Evolutionary conservation across 2,888 invertebrate species (phyloP), one percentile per base, ranked within the genome.

Genomic region (Ectobius pallidus): DNA sequence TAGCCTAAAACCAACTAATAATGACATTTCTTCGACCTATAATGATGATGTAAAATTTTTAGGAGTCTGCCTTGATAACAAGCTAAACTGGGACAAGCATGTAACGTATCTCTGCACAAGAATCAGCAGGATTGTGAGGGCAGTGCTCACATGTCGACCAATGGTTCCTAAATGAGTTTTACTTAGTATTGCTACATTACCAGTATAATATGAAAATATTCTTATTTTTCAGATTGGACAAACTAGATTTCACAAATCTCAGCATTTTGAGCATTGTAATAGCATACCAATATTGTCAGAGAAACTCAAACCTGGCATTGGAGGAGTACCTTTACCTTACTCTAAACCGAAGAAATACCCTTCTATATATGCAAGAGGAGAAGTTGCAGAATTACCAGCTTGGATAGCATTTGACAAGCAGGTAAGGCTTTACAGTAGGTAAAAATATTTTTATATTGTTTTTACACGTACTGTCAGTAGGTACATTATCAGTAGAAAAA

Each of bases 351-450:
- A 85, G 71, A 86, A 86, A 71, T 87, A 87, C 78, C 92, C 92
- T 0, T 92, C 92, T 0, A 81, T 92, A 63, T 94, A 92, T 83
- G 90, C 92, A 1, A 87, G 91, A 18, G 92, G 92, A 77, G 91
- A 91, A 80, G 90, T 90, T 0, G 88, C 90, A 0, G 91, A 91
- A 77, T 81, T 92, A 65, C 96, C 96, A 0, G 85, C 93, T 0
- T 97, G 96, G 96, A 86, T 96, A 70, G 91, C 92, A 73, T 95
- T 91, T 81, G 96, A 97, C 81, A 93, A 94, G 83, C 90, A 96
- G 84, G 93, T 93, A 81, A 78, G 76, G 73, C n/a, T 68, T 44
- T 25, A 18, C 42, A 25, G 3, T 30, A 7, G 14, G 9, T 62
- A 30, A 2, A 22, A 27, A 16, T n/a, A 27, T 62, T 25, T 6